These are phyloP conservation scores for Excalfactoria chinensis DNA, from an alignment of 2,113 vertebrate species.

Conservation along the genomic window DNA sequence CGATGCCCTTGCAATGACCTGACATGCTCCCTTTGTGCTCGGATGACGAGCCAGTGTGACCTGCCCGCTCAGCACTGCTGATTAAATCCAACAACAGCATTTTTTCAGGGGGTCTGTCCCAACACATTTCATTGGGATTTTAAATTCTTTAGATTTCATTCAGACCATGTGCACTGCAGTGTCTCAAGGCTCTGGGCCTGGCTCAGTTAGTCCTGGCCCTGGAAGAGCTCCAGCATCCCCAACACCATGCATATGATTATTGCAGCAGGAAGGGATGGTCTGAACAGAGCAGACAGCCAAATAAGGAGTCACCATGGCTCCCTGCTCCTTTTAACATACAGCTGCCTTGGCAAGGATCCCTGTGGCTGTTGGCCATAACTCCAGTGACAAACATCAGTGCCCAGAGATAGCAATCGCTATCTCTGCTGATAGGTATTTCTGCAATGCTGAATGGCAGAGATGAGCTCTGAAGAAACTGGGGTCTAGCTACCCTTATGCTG, in stretches of 20 bases:
- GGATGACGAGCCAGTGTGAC: slow-evolving; percentile 47
- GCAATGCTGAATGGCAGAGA: background rate
- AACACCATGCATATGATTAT: background rate
- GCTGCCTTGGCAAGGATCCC: background rate
- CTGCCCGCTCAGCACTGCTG: background rate
- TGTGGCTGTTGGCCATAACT: background rate
- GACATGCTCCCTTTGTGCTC: slow-evolving; percentile 17
- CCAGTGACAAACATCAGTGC: background rate
- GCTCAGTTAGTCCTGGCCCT: slow-evolving; percentile 41
- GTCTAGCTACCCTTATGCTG: background rate
- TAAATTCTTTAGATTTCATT: slow-evolving; percentile 65
- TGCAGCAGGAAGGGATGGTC: background rate
- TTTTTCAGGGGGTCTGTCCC: background rate
- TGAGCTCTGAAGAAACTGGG: background rate
- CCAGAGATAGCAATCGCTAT: background rate
- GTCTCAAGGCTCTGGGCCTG: background rate
- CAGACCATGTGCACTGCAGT: background rate
- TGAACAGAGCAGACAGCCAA: slow-evolving; percentile 24
- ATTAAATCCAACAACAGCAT: slow-evolving; percentile 41
- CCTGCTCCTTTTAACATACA: background rate
- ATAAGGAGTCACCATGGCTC: slow-evolving; percentile 23
- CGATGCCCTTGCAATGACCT: slow-evolving; percentile 24
- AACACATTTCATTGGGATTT: slow-evolving; percentile 56
- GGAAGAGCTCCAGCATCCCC: slow-evolving; percentile 55
- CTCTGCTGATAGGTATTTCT: background rate